A percentile compares a stretch with the other conserved stretches of the same genome.
Evolutionary conservation across 1,140 invertebrate genomes (phyloP).

Genomic region (Pectinophora gossypiella): DNA sequence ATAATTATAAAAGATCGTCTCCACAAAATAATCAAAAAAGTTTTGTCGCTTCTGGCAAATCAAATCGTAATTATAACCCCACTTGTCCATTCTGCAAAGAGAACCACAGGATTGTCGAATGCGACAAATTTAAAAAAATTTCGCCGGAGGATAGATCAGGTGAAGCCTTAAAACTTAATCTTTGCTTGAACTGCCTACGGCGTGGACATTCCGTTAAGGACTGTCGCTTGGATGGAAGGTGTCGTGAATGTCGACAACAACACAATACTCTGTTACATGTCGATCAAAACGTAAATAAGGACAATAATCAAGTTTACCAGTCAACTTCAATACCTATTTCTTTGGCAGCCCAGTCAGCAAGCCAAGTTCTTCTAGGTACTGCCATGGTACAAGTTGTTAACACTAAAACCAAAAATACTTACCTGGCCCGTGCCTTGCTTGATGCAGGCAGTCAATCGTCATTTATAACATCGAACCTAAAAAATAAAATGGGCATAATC

Average conservation of each 20-base stretch:
- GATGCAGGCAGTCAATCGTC: constrained; percentile 29
- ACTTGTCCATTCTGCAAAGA: not conserved
- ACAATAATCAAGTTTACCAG: not conserved
- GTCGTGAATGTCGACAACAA: not conserved
- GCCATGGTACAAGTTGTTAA: constrained; percentile 12
- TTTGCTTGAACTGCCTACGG: not conserved
- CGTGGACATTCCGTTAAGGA: not conserved
- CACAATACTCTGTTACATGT: not conserved
- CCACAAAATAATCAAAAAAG: not conserved
- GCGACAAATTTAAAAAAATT: not conserved
- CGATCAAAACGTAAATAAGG: not conserved
- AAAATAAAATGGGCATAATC: not conserved
- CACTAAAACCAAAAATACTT: constrained; percentile 2
- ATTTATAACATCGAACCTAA: constrained; percentile 36
- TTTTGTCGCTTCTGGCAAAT: not conserved
- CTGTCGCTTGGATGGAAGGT: not conserved
- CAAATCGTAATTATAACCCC: not conserved
- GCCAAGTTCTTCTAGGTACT: constrained; percentile 7
- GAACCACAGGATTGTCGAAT: not conserved
- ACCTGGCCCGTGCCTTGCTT: constrained; percentile 14
- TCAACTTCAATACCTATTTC: not conserved
- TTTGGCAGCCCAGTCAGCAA: not conserved
- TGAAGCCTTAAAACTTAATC: not conserved
- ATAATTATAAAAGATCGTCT: not conserved
- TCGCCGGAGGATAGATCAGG: not conserved